phyloP scores from a whole-genome alignment of 2,888 invertebrate species.

The Temnothorax unifasciatus region DNA sequence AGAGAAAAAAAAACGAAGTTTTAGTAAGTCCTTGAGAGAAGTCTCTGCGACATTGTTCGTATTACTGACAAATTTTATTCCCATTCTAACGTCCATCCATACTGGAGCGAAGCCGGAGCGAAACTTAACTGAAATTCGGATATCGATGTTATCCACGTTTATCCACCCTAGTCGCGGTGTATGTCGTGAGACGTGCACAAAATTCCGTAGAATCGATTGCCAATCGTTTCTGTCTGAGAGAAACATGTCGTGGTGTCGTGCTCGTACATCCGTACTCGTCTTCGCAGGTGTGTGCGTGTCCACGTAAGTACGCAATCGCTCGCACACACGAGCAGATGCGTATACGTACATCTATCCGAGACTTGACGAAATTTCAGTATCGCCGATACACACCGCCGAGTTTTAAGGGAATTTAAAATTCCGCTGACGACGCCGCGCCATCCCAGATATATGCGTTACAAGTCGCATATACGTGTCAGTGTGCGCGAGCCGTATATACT shows the following conservation, averaged over 20 bases:
- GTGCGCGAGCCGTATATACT: not conserved
- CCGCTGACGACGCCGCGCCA: constrained; percentile 75
- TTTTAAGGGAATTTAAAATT: constrained; percentile 80
- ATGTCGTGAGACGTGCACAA: constrained; percentile 48
- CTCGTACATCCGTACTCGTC: constrained; percentile 11
- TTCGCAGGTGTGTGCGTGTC: not conserved
- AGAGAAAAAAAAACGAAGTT: not conserved
- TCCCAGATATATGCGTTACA: constrained; percentile 66
- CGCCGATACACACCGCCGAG: constrained; percentile 61
- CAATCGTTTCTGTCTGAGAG: constrained; percentile 43
- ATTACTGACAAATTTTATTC: constrained; percentile 46
- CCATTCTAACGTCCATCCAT: constrained; percentile 18
- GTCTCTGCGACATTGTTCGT: constrained; percentile 4
- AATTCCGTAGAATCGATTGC: constrained; percentile 62
- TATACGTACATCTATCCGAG: constrained; percentile 11
- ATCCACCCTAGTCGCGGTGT: constrained; percentile 42
- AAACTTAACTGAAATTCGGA: constrained; percentile 48
- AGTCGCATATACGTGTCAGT: constrained; percentile 49
- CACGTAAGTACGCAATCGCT: constrained; percentile 3
- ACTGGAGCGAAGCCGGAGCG: not conserved
- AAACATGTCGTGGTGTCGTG: not conserved
- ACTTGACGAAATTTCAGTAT: constrained; percentile 69
- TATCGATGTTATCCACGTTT: constrained; percentile 46
- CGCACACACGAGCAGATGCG: constrained; percentile 19
- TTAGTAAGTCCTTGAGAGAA: constrained; percentile 10